Evolutionary conservation across 2,113 vertebrate species (phyloP).

Genomic region (Suricata suricatta): DNA sequence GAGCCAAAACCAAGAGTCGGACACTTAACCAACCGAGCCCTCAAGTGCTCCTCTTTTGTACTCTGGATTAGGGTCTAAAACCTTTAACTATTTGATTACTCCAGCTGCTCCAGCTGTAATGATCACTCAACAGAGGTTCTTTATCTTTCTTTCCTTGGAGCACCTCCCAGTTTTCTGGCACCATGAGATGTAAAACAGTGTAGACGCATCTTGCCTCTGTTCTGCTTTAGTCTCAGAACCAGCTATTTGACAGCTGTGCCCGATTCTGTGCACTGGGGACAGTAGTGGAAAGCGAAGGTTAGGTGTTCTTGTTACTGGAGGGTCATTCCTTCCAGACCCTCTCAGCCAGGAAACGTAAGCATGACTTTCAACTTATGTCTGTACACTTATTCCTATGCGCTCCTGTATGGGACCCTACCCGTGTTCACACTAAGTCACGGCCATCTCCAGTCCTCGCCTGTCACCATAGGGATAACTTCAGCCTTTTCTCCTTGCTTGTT

Average conservation of each 20-base stretch:
- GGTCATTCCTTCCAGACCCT: neutral
- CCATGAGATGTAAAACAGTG: neutral
- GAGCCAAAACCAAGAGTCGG: too few species aligned
- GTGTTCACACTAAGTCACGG: fast-evolving
- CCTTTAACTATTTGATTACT: neutral
- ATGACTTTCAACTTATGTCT: fast-evolving
- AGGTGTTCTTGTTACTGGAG: too few species aligned
- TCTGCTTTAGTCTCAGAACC: neutral
- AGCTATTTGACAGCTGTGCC: neutral
- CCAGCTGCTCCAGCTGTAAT: neutral
- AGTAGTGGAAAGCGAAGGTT: fast-evolving
- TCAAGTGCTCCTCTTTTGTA: neutral
- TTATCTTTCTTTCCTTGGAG: neutral
- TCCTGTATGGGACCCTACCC: fast-evolving
- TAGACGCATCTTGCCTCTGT: neutral
- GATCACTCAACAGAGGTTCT: fast-evolving
- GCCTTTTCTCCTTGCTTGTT: too few species aligned
- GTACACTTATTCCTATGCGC: fast-evolving
- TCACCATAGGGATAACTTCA: neutral
- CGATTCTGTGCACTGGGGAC: neutral
- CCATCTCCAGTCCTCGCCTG: neutral
- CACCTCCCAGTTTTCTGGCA: neutral
- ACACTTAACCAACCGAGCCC: too few species aligned
- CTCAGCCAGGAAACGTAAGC: fast-evolving
- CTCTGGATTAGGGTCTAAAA: neutral